A percentile compares a stretch with the other conserved stretches of the same genome.
Evolutionary conservation across 1,140 invertebrate species (phyloP).

Genomic region (Lucilia cuprina): DNA sequence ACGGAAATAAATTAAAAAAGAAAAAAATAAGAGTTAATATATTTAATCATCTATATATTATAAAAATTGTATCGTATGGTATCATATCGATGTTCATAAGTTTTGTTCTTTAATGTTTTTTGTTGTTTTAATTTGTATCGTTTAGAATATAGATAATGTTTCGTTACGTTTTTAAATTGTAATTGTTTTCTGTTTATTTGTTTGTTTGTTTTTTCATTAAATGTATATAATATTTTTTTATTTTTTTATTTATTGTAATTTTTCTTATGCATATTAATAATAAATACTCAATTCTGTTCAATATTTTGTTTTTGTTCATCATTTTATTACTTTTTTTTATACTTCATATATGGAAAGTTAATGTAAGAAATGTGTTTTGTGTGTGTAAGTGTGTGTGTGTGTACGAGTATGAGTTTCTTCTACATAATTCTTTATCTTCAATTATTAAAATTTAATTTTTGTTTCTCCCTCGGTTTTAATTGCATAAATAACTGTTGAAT

Average conservation of each 20-base stretch:
- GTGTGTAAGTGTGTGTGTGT: not conserved
- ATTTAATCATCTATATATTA: constrained; percentile 2
- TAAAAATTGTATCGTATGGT: constrained; percentile 34
- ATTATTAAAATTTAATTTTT: not conserved
- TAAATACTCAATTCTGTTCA: constrained; percentile 47
- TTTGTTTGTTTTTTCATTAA: not conserved
- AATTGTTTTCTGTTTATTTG: constrained; percentile 34
- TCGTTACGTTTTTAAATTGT: constrained; percentile 20
- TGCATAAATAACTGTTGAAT: constrained; percentile 46
- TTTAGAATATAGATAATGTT: constrained; percentile 32
- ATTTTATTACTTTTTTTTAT: not conserved
- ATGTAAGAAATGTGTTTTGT: not conserved
- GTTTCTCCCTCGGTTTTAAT: constrained; percentile 15
- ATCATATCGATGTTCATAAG: constrained; percentile 35
- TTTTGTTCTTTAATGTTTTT: constrained; percentile 22
- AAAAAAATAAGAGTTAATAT: not conserved
- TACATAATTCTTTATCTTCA: constrained; percentile 11
- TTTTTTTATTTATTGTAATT: constrained; percentile 38
- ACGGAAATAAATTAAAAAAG: not conserved
- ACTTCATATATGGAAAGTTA: constrained; percentile 23
- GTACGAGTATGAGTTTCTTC: constrained; percentile 1
- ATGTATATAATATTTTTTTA: constrained; percentile 22
- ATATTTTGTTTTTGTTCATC: constrained; percentile 3
- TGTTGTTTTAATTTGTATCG: not conserved
- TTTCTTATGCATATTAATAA: constrained; percentile 43